A percentile compares a stretch with the other conserved stretches of the same genome.
These are phyloP conservation scores for Cheilosia impressa DNA, from an alignment of 2,888 invertebrate species.

Conservation along the genomic window DNA sequence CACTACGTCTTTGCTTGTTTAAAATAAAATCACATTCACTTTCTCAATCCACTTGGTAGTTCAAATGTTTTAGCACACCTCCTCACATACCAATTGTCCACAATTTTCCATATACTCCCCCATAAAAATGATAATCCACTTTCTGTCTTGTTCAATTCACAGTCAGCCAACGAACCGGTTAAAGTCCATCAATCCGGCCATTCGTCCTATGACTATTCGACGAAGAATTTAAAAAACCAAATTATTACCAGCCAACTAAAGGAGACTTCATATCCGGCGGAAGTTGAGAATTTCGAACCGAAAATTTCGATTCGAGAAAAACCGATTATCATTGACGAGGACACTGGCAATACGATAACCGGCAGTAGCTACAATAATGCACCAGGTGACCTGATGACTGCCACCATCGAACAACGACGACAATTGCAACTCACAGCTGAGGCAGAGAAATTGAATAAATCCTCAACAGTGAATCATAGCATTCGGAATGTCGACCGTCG, in stretches of 20 bases:
- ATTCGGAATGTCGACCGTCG: conserved; percentile 81
- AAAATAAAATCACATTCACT: no score
- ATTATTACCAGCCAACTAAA: conserved; percentile 77
- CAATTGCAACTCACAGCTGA: conserved; percentile 77
- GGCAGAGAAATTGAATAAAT: conserved; percentile 82
- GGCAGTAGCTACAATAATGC: conserved; percentile 37
- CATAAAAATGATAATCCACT: conserved; percentile 31
- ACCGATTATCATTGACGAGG: conserved; percentile 71
- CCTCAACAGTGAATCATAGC: conserved; percentile 77
- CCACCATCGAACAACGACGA: conserved; percentile 64
- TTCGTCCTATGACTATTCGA: conserved; percentile 78
- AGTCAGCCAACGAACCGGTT: conserved; percentile 82
- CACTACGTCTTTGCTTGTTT: no score
- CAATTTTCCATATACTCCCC: neutral
- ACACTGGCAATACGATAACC: conserved; percentile 58
- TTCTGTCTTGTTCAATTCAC: conserved; percentile 33
- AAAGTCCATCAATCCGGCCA: conserved; percentile 78
- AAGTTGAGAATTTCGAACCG: conserved; percentile 76
- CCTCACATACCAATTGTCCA: neutral
- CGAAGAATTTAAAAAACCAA: conserved; percentile 81
- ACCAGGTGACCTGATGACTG: conserved; percentile 57
- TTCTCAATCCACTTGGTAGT: no score
- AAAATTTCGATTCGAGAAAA: conserved; percentile 76
- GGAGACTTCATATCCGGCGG: conserved; percentile 69
- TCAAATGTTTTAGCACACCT: no score